phyloP scores from a whole-genome alignment of 1,140 invertebrate genomes.

The Eumaeus atala region DNA sequence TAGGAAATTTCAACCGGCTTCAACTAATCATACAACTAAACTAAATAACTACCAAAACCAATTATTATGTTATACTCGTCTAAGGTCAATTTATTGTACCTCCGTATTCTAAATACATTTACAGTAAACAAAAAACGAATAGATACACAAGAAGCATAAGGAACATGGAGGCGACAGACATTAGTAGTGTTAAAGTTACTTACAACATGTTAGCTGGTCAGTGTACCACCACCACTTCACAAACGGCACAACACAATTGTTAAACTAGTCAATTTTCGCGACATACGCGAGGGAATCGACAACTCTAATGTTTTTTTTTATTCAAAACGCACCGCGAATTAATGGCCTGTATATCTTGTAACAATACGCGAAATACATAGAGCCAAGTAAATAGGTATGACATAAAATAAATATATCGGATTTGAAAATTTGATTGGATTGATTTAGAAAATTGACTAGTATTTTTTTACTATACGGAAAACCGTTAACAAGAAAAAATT shows the following conservation, averaged over 20 bases:
- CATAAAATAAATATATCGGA: neutral
- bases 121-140: neutral
- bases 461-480: no score
- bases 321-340: neutral
- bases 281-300: no score
- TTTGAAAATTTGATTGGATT: neutral
- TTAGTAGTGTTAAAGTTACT: slow-evolving; percentile 64
- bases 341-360: neutral
- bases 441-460: no score
- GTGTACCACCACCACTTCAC: slow-evolving; percentile 50
- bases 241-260: no score
- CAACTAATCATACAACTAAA: no score
- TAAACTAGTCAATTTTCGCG: slow-evolving; percentile 11
- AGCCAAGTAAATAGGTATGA: neutral
- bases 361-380: neutral
- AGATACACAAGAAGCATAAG: slow-evolving; percentile 7
- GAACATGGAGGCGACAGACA: slow-evolving; percentile 23
- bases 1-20: no score
- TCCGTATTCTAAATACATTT: no score
- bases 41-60: no score
- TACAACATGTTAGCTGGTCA: slow-evolving; percentile 55
- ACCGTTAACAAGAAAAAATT: no score
- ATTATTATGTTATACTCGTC: no score
- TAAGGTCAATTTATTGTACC: no score
- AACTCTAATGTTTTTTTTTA: no score